phyloP scores from a whole-genome alignment of 2,888 invertebrate species.

The Yponomeuta cagnagella region DNA sequence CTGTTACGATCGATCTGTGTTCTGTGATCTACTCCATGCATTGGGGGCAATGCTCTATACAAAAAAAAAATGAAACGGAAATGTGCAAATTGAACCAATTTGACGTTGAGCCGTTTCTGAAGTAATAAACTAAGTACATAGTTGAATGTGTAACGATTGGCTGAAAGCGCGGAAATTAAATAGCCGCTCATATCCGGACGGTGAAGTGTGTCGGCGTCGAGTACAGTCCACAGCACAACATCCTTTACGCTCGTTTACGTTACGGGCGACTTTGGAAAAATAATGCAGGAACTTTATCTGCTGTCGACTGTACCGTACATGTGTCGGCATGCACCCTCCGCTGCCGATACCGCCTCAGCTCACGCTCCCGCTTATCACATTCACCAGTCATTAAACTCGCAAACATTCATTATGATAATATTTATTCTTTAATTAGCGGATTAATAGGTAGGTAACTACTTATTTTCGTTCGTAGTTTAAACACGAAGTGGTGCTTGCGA shows the following conservation, averaged over 20 bases:
- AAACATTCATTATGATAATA: background rate
- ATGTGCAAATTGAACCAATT: background rate
- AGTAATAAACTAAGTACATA: background rate
- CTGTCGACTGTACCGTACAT: too few species aligned
- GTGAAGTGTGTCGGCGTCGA: slow-evolving; percentile 39
- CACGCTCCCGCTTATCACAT: slow-evolving; percentile 2
- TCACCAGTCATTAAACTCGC: slow-evolving; percentile 6
- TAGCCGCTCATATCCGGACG: slow-evolving; percentile 65
- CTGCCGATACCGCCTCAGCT: background rate
- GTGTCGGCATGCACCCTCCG: too few species aligned
- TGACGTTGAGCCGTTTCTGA: background rate
- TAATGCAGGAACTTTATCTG: too few species aligned
- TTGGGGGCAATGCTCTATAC: background rate
- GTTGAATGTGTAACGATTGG: background rate
- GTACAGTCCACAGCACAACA: background rate
- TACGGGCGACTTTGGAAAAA: too few species aligned
- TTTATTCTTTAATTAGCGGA: background rate
- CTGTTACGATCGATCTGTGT: slow-evolving; percentile 7
- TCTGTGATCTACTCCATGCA: slow-evolving; percentile 5
- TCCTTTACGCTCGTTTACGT: too few species aligned
- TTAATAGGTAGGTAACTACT: background rate
- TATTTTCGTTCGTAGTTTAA: background rate
- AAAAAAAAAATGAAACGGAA: background rate
- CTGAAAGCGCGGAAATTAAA: slow-evolving; percentile 62
- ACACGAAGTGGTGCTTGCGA: background rate